A percentile compares a stretch with the other conserved stretches of the same genome.
These are phyloP conservation scores for Orthosia gothica DNA, from an alignment of 2,888 invertebrate species.

Conservation along the genomic window DNA sequence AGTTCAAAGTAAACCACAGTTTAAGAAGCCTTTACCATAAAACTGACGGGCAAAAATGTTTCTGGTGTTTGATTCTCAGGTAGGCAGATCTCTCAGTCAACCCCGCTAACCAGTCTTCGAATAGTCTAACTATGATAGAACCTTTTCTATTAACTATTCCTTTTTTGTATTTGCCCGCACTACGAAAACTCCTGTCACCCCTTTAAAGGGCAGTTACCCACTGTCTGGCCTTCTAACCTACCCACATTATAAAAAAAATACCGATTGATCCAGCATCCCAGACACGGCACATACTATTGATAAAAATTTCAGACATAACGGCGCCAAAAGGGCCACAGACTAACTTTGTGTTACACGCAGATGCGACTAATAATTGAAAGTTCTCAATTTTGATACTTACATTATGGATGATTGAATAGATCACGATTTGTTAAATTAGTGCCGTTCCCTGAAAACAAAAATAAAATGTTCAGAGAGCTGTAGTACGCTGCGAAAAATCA, in stretches of 20 bases:
- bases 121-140: too few relatives aligned
- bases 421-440: too few relatives aligned
- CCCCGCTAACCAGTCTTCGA: neutral
- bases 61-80: neutral
- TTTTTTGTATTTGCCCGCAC: too few relatives aligned
- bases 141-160: too few relatives aligned
- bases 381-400: neutral
- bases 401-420: too few relatives aligned
- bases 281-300: conserved; percentile 66
- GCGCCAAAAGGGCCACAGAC: conserved; percentile 68
- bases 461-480: too few relatives aligned
- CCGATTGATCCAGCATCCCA: conserved; percentile 9
- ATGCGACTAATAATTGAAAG: conserved; percentile 15
- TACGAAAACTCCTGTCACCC: neutral
- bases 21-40: neutral
- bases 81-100: neutral
- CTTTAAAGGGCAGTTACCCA: neutral
- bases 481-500: too few relatives aligned
- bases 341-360: conserved; percentile 9
- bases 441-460: too few relatives aligned
- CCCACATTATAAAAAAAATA: neutral
- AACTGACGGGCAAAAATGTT: neutral
- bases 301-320: conserved; percentile 73
- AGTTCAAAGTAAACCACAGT: neutral
- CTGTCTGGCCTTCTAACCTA: neutral